Evolutionary conservation across 1,140 invertebrate genomes (phyloP).

Genomic region (Neodiprion pinetum): DNA sequence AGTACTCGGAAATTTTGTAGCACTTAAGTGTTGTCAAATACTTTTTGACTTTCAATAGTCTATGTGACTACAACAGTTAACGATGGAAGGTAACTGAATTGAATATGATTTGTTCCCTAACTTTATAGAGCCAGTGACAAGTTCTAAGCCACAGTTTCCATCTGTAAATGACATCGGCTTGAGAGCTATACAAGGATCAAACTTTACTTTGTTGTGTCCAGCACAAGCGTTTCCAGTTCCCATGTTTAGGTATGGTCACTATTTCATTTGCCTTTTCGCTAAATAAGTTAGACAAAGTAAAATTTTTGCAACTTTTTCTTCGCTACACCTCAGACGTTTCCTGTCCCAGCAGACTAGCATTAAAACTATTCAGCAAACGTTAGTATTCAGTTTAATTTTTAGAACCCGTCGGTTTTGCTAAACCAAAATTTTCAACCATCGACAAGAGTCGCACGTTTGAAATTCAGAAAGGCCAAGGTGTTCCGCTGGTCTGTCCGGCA

Average conservation of each 20-base stretch:
- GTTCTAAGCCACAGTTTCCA: constrained; percentile 48
- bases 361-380: not conserved
- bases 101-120: constrained; percentile 10
- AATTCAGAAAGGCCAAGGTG: constrained; percentile 37
- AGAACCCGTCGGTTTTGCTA: constrained; percentile 66
- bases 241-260: constrained; percentile 62
- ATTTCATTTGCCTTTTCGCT: not conserved
- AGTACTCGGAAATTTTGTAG: no score
- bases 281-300: not conserved
- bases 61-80: not conserved
- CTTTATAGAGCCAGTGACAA: constrained; percentile 50
- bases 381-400: constrained; percentile 35
- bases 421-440: constrained; percentile 64
- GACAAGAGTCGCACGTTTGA: constrained; percentile 59
- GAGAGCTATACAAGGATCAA: constrained; percentile 47
- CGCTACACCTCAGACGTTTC: not conserved
- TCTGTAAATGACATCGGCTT: constrained; percentile 50
- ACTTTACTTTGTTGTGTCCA: constrained; percentile 66
- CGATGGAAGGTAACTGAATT: not conserved
- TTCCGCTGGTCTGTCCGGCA: constrained; percentile 63
- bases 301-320: not conserved
- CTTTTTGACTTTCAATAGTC: no score
- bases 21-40: no score
- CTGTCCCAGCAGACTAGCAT: not conserved
- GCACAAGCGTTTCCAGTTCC: constrained; percentile 73